These are phyloP conservation scores for Eupithecia abbreviata DNA, from an alignment of 2,888 invertebrate species.

Conservation along the genomic window DNA sequence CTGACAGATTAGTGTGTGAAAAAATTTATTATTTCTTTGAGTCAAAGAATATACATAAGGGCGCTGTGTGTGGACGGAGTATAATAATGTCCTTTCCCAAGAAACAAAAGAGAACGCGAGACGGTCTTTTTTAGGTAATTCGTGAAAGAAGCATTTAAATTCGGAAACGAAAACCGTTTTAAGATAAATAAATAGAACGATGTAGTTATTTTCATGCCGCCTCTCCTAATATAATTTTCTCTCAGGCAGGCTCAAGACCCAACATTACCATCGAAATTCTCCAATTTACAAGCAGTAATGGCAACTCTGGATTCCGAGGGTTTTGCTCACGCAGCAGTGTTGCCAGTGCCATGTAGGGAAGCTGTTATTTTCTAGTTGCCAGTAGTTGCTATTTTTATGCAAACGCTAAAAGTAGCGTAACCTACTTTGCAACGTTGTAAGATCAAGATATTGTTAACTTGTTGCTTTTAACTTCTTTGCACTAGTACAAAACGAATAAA, in stretches of 20 bases:
- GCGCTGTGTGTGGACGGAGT: too few relatives aligned
- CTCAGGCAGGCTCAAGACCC: constrained; percentile 50
- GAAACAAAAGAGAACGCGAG: too few relatives aligned
- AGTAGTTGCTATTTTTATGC: constrained; percentile 25
- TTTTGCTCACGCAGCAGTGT: constrained; percentile 37
- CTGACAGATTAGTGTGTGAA: too few relatives aligned
- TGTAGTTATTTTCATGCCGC: neutral
- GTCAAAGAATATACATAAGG: too few relatives aligned
- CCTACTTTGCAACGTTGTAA: constrained; percentile 6
- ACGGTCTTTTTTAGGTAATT: neutral
- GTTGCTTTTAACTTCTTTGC: neutral
- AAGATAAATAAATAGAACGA: neutral
- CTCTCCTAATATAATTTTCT: constrained; percentile 36
- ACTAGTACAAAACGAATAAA: neutral
- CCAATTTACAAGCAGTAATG: constrained; percentile 60
- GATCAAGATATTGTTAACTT: neutral
- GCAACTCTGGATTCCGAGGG: constrained; percentile 47
- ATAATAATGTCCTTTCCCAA: too few relatives aligned
- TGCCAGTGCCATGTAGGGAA: constrained; percentile 39
- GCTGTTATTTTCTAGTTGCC: constrained; percentile 26
- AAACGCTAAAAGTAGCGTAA: neutral
- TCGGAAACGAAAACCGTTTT: neutral
- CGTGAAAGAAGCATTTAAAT: neutral
- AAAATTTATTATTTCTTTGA: too few relatives aligned
- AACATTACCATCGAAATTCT: constrained; percentile 56